Conservation (phyloP, 2,797 vertebrate genomes). For the Cirrhinus mrigala region DNA sequence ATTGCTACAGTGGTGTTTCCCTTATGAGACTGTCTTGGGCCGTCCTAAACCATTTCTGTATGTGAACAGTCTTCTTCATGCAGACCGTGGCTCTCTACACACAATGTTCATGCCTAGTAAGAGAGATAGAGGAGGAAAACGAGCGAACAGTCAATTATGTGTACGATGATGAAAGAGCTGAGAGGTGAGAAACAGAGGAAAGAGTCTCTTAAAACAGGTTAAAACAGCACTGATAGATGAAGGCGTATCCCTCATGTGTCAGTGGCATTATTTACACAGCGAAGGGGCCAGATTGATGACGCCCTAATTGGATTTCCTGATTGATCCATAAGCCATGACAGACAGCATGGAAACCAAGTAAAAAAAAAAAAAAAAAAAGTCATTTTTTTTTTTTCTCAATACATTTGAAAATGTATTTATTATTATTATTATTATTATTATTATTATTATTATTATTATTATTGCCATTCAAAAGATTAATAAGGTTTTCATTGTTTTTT, state of each 20-base stretch:
- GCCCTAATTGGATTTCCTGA: conserved; percentile 51
- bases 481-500: no score
- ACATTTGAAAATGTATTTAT: no score
- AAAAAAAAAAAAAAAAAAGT: neutral
- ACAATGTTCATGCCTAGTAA: neutral
- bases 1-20: neutral
- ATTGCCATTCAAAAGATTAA: no score
- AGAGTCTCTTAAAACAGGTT: conserved; percentile 48
- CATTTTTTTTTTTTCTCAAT: no score
- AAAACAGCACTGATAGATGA: conserved; percentile 45
- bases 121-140: neutral
- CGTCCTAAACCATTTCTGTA: neutral
- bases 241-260: neutral
- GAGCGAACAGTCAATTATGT: neutral
- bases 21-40: neutral
- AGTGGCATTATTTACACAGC: conserved; percentile 42
- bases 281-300: conserved; percentile 31
- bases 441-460: no score
- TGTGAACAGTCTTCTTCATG: neutral
- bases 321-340: conserved; percentile 41
- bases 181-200: conserved; percentile 3
- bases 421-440: no score
- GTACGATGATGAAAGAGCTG: conserved; percentile 27
- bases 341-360: conserved; percentile 13
- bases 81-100: neutral